These are phyloP conservation scores for Fulmarus glacialis DNA, from an alignment of 2,113 vertebrate species.

Conservation along the genomic window DNA sequence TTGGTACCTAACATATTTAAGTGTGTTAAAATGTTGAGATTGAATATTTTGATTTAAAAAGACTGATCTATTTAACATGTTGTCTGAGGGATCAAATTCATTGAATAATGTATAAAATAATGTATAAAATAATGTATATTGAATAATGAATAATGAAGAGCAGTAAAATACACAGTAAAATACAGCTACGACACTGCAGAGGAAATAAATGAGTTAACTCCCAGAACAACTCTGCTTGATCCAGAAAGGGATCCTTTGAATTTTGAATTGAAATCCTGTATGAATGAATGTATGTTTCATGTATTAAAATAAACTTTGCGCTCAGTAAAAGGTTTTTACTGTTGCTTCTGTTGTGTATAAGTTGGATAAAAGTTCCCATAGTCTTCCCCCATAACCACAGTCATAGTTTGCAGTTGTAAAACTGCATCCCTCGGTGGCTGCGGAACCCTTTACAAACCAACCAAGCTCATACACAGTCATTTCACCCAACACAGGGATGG, in stretches of 20 bases:
- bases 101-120: not conserved
- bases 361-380: not conserved
- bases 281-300: not conserved
- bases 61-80: not conserved
- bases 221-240: not conserved
- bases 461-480: not conserved
- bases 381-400: not conserved
- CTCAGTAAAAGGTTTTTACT: not conserved
- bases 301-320: not conserved
- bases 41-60: not conserved
- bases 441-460: not conserved
- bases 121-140: not conserved
- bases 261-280: not conserved
- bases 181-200: not conserved
- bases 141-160: not conserved
- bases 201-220: not conserved
- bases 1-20: not conserved
- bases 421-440: not conserved
- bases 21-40: not conserved
- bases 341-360: accelerated
- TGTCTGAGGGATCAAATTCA: not conserved
- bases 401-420: not conserved
- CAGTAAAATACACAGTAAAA: not conserved
- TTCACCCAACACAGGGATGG: not conserved
- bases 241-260: not conserved